Percentiles rank a stretch among this genome's conserved stretches.
Conservation (phyloP, 2,888 invertebrate genomes). For the Chymomyza amoena region DNA sequence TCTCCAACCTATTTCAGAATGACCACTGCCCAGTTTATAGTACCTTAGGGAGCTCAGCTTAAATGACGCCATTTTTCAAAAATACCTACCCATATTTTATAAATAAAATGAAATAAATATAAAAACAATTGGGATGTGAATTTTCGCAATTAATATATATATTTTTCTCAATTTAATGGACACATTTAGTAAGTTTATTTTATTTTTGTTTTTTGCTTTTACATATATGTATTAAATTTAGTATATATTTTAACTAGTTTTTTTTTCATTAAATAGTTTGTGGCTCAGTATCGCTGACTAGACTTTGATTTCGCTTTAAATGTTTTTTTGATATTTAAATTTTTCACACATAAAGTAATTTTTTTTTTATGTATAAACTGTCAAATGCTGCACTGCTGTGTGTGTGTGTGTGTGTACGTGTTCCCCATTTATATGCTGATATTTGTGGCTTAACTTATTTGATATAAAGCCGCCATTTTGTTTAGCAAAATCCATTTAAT, state of each 20-base stretch:
- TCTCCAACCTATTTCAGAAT: background rate
- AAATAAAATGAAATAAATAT: background rate
- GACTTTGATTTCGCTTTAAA: background rate
- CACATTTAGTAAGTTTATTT: constrained; percentile 61
- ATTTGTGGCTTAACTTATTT: background rate
- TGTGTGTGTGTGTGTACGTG: background rate
- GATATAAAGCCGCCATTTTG: background rate
- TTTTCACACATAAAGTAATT: background rate
- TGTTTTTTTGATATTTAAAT: background rate
- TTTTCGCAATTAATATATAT: background rate
- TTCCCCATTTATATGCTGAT: background rate
- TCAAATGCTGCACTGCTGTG: background rate
- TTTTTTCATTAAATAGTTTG: background rate
- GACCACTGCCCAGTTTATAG: background rate
- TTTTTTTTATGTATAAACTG: background rate
- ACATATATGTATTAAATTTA: constrained; percentile 39
- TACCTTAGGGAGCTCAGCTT: background rate
- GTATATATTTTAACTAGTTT: constrained; percentile 23
- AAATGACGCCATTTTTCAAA: background rate
- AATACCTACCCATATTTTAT: background rate
- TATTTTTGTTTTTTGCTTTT: constrained; percentile 6
- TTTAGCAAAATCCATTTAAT: constrained; percentile 50
- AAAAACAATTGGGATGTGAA: background rate
- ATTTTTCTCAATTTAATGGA: constrained; percentile 48
- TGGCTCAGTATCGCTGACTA: background rate